Evolutionary conservation across 2,797 vertebrate genomes (phyloP).

Genomic region (Tokudaia muenninki): DNA sequence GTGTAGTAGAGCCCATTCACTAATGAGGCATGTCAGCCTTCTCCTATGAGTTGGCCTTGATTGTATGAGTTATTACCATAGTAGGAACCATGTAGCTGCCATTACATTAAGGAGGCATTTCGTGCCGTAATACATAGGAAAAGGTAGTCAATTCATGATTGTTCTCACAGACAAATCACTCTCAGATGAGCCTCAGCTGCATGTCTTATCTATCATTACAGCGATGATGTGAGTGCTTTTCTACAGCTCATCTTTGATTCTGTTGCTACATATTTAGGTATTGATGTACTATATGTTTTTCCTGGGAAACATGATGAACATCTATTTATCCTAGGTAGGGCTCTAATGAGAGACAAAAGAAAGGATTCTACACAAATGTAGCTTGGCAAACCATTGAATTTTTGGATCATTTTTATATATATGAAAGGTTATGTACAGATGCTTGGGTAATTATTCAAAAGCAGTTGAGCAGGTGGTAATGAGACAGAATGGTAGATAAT

Average conservation of each 20-base stretch:
- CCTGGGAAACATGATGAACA: background rate
- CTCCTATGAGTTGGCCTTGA: background rate
- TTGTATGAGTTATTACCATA: background rate
- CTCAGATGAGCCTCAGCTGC: background rate
- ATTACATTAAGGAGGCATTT: background rate
- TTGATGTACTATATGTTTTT: background rate
- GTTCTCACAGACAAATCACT: background rate
- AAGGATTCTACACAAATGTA: background rate
- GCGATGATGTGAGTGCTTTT: background rate
- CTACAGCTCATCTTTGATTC: background rate
- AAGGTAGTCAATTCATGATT: background rate
- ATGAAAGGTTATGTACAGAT: background rate
- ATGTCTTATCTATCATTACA: background rate
- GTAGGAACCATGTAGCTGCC: background rate
- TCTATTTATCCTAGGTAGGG: background rate
- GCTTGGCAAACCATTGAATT: background rate
- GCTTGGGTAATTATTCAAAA: background rate
- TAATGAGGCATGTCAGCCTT: background rate
- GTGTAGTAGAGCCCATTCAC: background rate
- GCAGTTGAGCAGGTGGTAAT: background rate
- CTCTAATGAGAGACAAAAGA: background rate
- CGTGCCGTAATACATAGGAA: no score
- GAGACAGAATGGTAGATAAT: background rate
- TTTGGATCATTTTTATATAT: background rate
- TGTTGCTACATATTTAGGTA: background rate